Percentiles rank a stretch among this genome's conserved stretches.
These are phyloP conservation scores for Pristionchus japonicus DNA, from an alignment of 2,888 invertebrate genomes.

Conservation along the genomic window DNA sequence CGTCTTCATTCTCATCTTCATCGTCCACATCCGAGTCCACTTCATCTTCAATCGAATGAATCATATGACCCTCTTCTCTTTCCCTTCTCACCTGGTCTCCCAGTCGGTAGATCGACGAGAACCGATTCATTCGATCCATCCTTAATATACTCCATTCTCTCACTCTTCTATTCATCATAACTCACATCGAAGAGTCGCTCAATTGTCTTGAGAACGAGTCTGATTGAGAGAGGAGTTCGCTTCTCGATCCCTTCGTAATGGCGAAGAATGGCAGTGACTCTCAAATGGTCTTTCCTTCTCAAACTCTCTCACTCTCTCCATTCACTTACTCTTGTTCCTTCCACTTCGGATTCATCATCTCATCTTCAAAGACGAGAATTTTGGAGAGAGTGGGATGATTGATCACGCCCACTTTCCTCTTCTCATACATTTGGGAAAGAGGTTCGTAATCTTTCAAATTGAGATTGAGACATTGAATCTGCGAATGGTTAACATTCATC, in stretches of 20 bases:
- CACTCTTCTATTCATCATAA: not conserved
- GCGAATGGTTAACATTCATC: not conserved
- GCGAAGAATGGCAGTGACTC: not conserved
- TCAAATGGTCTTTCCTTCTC: not conserved
- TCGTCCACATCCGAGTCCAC: not conserved
- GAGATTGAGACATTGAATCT: not conserved
- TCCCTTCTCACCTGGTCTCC: not conserved
- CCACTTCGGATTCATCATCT: not conserved
- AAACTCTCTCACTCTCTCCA: not conserved
- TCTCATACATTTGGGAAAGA: not conserved
- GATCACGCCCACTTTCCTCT: not conserved
- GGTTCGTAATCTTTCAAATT: not conserved
- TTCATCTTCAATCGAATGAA: not conserved
- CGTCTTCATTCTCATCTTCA: not conserved
- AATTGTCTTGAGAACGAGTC: not conserved
- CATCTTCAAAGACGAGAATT: not conserved
- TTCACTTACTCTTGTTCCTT: not conserved
- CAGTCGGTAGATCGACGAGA: not conserved
- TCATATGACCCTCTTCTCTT: not conserved
- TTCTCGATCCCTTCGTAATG: not conserved
- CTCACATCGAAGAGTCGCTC: not conserved
- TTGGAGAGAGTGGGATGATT: not conserved
- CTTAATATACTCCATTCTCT: not conserved
- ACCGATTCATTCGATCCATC: not conserved
- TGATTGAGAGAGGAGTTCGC: not conserved